Evolutionary conservation across 2,888 invertebrate species (phyloP).

Genomic region (Ophion slaviceki): DNA sequence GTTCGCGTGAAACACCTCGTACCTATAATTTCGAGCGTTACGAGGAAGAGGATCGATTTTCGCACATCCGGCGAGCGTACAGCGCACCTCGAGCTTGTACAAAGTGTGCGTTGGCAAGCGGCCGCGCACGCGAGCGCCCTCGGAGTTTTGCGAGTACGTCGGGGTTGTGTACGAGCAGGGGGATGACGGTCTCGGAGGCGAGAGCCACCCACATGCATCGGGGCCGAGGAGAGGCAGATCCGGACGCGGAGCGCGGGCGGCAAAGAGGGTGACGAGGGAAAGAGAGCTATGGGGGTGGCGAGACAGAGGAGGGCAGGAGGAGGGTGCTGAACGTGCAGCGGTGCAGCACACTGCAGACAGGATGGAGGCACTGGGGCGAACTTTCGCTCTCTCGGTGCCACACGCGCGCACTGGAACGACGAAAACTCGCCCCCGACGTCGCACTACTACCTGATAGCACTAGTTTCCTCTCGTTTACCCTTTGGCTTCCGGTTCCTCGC

Average conservation of each 20-base stretch:
- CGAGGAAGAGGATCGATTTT: constrained; percentile 52
- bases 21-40: constrained; percentile 12
- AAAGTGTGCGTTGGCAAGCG: constrained; percentile 64
- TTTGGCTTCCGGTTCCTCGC: neutral
- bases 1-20: neutral
- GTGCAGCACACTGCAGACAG: constrained; percentile 75
- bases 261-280: constrained; percentile 33
- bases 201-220: constrained; percentile 32
- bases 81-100: constrained; percentile 23
- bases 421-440: constrained; percentile 85
- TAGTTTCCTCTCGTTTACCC: constrained; percentile 59
- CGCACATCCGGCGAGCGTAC: constrained; percentile 27
- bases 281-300: neutral
- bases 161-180: neutral
- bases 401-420: constrained; percentile 82
- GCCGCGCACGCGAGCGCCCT: constrained; percentile 47
- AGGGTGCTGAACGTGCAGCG: constrained; percentile 57
- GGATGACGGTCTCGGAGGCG: constrained; percentile 45
- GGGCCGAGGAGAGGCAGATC: constrained; percentile 34
- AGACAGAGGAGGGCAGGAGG: neutral
- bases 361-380: constrained; percentile 82
- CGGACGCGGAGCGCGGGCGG: constrained; percentile 27
- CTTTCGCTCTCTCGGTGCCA: constrained; percentile 79
- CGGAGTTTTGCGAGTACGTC: constrained; percentile 3
- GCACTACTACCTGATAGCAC: constrained; percentile 70